Conservation (phyloP, 2,797 vertebrate species). For the Ceyx erithaca region DNA sequence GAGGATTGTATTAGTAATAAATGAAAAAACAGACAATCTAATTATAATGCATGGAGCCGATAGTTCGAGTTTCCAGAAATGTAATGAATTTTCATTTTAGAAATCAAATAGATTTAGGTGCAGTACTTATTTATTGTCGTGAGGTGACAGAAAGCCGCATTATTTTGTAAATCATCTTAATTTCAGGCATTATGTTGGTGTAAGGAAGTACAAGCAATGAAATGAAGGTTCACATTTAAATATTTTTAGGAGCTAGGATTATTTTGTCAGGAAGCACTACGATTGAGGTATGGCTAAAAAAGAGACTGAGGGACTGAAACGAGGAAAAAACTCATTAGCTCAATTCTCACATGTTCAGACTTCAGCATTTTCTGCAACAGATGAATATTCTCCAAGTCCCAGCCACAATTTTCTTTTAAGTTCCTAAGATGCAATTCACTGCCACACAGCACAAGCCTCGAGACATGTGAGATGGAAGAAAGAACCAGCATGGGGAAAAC, state of each 20-base stretch:
- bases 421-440: constrained; percentile 23
- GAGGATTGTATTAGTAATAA: constrained; percentile 84
- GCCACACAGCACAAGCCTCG: constrained; percentile 34
- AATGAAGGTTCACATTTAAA: not conserved
- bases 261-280: constrained; percentile 25
- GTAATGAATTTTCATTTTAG: constrained; percentile 65
- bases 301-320: constrained; percentile 12
- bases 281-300: constrained; percentile 42
- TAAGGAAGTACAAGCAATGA: not conserved
- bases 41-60: constrained; percentile 80
- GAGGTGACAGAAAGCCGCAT: constrained; percentile 14
- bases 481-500: constrained; percentile 47
- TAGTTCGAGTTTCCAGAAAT: constrained; percentile 78
- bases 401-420: constrained; percentile 56
- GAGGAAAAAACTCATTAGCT: constrained; percentile 29
- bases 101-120: constrained; percentile 58
- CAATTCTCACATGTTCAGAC: constrained; percentile 52
- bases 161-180: constrained; percentile 27
- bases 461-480: constrained; percentile 2
- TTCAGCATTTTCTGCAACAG: constrained; percentile 60
- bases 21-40: constrained; percentile 78
- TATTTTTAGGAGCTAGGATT: not conserved
- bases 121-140: constrained; percentile 31
- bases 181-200: not conserved
- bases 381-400: constrained; percentile 50